Base-by-base conservation (phyloP, 1,140 invertebrate genomes). In the Camponotus vicinus region DNA sequence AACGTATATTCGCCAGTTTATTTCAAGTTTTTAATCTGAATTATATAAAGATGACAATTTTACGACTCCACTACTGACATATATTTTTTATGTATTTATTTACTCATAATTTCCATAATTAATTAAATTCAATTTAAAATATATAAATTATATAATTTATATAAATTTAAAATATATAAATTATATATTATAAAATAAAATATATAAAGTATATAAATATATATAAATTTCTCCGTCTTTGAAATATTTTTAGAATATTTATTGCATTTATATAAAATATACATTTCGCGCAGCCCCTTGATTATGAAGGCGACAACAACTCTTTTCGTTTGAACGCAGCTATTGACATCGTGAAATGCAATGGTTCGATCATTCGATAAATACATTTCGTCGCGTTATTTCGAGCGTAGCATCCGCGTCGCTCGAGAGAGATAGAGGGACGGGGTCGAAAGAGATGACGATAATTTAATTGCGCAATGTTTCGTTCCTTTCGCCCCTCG, bases 391-490 rank as follows among this genome's bases (percentile, higher is more conserved):
- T 83, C 64, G 77, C 13, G 79, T 61, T 75, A 55, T 37, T 71
- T 61, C 55, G 76, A n/a, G 32, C 45, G 83, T 45, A 21, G 13
- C 8, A 52, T 42, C 15, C 34, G 27, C 37, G 45, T 27, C 9
- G 32, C 6, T 9, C 1, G 34, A 34, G 49, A 70, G 55, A 71
- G 85, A 32, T 45, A 57, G 61, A 71, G 32, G 18, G 45, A 49
- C 57, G 40, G 27, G 27, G n/a, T n/a, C 27, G 45, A 71, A 79
- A 18, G 73, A 80, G 61, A 90, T 80, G 89, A 89, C 85, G 88
- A 88, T 90, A 90, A 90, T 90, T 90, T 90, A 90, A 90, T 90
- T 88, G 86, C 86, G 49, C 73, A 75, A 88, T 69, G 83, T 57
- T 90, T 61, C 83, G 84, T 88, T 78, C 45, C 52, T 61, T 45